Evolutionary conservation across 2,888 invertebrate species (phyloP), one percentile per base, ranked within the genome.

Genomic region (Molanna angustata): DNA sequence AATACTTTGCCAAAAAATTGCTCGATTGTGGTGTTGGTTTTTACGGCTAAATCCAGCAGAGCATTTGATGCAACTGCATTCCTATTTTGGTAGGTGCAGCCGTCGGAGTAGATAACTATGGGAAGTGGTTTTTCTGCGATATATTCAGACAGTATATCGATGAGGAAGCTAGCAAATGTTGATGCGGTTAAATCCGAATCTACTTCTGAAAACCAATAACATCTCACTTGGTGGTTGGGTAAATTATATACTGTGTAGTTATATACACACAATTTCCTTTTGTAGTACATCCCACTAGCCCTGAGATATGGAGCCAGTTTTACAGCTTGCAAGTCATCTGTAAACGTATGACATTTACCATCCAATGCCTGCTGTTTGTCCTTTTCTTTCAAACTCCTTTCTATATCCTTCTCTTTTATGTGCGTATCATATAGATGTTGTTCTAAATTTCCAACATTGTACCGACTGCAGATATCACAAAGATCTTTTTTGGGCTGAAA

Each of bases 81-180:
- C 35, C 35, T 35, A 35, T 35, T 35, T 35, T 35, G 35, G 35
- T 35, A 35, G 35, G 35, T 35, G 35, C 35, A 35, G 35, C 35
- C 35, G 35, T 35, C 14, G 35, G 35, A 11, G n/a, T n/a, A n/a
- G n/a, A n/a, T n/a, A n/a, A n/a, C n/a, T 35, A 35, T 9, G 14
- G 35, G 35, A 35, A 35, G 35, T 6, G 35, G 13, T 35, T 35
- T 35, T 35, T 35, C n/a, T n/a, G n/a, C n/a, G n/a, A n/a, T n/a
- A n/a, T n/a, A n/a, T n/a, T n/a, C 35, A 13, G 35, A 35, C 13
- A 35, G 35, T 11, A 35, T 35, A 35, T 35, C 35, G 6, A 35
- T 14, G 9, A 35, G 35, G 35, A 35, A 35, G 35, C 35, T 35
- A 11, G 35, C 35, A 35, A 35, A 35, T 35, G 35, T 35, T 6